These are phyloP conservation scores for Thalassophryne amazonica DNA, from an alignment of 2,797 vertebrate species.

Conservation along the genomic window DNA sequence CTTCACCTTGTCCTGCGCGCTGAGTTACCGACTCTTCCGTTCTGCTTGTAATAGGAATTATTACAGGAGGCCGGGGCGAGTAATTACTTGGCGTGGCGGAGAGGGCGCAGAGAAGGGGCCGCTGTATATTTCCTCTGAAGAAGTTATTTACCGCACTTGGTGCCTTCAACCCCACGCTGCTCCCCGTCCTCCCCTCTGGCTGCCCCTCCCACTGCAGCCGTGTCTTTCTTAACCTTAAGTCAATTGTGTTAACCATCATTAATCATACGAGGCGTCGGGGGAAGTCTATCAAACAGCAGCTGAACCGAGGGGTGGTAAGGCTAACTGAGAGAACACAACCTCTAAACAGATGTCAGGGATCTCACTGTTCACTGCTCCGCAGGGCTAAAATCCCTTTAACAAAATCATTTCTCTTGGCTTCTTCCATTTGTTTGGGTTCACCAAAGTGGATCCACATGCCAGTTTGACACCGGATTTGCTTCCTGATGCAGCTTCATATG, in stretches of 20 bases:
- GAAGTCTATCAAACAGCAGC: slow-evolving; percentile 88
- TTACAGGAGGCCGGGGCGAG: slow-evolving; percentile 96
- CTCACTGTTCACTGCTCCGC: neutral
- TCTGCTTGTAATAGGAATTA: slow-evolving; percentile 99
- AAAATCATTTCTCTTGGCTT: too few species aligned
- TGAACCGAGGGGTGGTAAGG: slow-evolving; percentile 39
- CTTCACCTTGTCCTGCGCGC: slow-evolving; percentile 98
- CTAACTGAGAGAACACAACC: slow-evolving; percentile 38
- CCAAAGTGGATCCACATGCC: too few species aligned
- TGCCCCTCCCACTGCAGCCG: slow-evolving; percentile 75
- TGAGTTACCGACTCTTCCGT: slow-evolving; percentile 99
- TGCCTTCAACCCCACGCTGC: slow-evolving; percentile 59
- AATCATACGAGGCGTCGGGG: slow-evolving; percentile 88
- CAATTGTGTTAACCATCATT: slow-evolving; percentile 93
- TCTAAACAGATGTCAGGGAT: slow-evolving; percentile 21
- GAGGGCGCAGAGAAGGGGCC: slow-evolving; percentile 69
- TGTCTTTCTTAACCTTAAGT: slow-evolving; percentile 92
- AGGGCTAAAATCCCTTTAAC: too few species aligned
- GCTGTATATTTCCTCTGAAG: slow-evolving; percentile 93
- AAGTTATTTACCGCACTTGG: slow-evolving; percentile 89
- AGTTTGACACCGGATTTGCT: too few species aligned
- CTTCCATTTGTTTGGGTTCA: too few species aligned
- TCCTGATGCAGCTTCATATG: too few species aligned
- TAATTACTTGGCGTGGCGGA: slow-evolving; percentile 96
- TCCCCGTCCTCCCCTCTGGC: slow-evolving; percentile 45